These are phyloP conservation scores for Rotaria socialis DNA, from an alignment of 2,888 invertebrate genomes.

Conservation along the genomic window DNA sequence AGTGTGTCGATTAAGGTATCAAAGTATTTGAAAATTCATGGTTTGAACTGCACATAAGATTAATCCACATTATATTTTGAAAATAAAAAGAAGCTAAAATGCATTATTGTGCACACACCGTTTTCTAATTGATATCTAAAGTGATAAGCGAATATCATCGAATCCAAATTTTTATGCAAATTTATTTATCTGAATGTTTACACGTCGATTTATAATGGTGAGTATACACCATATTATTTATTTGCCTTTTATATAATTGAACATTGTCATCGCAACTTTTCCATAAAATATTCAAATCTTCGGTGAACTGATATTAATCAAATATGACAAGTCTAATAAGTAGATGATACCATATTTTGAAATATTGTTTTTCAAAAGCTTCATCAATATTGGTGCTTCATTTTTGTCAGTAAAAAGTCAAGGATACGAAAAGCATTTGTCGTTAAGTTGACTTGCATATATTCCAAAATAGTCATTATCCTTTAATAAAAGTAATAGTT, in stretches of 20 bases:
- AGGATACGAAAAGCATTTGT: too few species aligned
- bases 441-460: too few species aligned
- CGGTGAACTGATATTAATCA: not conserved
- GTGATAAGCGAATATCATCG: not conserved
- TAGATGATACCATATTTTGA: not conserved
- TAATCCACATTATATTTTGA: too few species aligned
- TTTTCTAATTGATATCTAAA: not conserved
- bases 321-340: not conserved
- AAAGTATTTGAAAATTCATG: too few species aligned
- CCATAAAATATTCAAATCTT: not conserved
- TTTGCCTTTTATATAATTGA: not conserved
- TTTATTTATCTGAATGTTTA: not conserved
- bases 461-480: too few species aligned
- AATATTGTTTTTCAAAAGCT: not conserved
- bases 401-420: too few species aligned
- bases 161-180: not conserved
- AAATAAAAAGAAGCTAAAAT: too few species aligned
- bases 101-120: too few species aligned
- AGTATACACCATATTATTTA: not conserved
- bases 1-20: too few species aligned
- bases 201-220: not conserved
- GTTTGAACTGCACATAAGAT: too few species aligned
- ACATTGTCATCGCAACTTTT: not conserved
- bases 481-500: too few species aligned
- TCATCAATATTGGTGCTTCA: not conserved